phyloP scores from a whole-genome alignment of 2,797 vertebrate genomes.

The Hippoglossus hippoglossus region DNA sequence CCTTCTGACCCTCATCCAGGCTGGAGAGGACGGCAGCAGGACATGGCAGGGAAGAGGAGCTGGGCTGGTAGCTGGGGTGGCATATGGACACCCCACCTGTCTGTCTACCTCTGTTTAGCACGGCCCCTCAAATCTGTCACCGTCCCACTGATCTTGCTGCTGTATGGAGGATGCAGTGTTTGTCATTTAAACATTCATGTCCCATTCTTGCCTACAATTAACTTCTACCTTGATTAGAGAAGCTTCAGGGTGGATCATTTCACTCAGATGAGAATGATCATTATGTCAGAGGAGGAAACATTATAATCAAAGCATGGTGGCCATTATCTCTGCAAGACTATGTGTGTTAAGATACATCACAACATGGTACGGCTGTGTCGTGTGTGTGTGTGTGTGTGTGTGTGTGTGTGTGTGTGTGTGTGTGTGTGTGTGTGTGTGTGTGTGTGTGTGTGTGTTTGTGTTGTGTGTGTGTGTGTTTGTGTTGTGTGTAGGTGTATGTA shows the following conservation, averaged over 20 bases:
- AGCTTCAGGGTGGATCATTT: not conserved
- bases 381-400: slow-evolving; percentile 7
- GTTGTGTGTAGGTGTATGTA: slow-evolving; percentile 15
- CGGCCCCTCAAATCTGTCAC: slow-evolving; percentile 34
- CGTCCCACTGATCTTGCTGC: slow-evolving; percentile 27
- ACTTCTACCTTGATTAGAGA: not conserved
- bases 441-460: slow-evolving; percentile 7
- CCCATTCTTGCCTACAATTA: not conserved
- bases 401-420: too few relatives aligned
- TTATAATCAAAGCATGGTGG: slow-evolving; percentile 33
- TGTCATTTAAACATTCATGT: not conserved
- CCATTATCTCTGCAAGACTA: slow-evolving; percentile 43
- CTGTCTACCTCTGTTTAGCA: slow-evolving; percentile 53
- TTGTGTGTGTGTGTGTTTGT: slow-evolving; percentile 8
- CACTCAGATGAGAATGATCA: slow-evolving; percentile 27
- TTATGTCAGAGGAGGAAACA: slow-evolving; percentile 12
- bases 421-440: slow-evolving; percentile 3
- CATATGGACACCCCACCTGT: slow-evolving; percentile 68
- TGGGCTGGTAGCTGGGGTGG: slow-evolving; percentile 11
- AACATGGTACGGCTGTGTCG: not conserved
- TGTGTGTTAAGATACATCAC: not conserved
- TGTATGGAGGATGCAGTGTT: not conserved
- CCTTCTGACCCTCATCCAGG: slow-evolving; percentile 59
- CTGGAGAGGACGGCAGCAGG: slow-evolving; percentile 39
- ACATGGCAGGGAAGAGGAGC: slow-evolving; percentile 29